Evolutionary conservation across 2,797 vertebrate genomes (phyloP).

Genomic region (Peromyscus melanophrys): DNA sequence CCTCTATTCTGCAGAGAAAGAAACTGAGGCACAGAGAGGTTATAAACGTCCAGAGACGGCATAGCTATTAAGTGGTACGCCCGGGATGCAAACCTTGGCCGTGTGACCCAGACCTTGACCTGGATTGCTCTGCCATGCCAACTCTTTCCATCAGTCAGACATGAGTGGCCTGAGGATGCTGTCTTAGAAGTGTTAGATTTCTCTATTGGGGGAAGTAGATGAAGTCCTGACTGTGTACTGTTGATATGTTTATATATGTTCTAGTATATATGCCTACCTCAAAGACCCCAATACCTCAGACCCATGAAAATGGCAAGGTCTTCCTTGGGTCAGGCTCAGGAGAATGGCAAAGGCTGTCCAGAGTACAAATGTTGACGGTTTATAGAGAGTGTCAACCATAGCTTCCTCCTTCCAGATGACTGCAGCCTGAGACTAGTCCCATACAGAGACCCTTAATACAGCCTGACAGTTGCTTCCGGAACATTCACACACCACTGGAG

Average conservation of each 20-base stretch:
- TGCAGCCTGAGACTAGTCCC: neutral
- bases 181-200: constrained; percentile 31
- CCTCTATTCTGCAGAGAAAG: neutral
- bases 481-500: neutral
- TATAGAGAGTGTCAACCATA: neutral
- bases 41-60: neutral
- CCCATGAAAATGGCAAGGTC: neutral
- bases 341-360: neutral
- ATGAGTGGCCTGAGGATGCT: neutral
- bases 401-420: neutral
- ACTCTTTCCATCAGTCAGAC: neutral
- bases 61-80: neutral
- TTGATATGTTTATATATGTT: neutral
- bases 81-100: neutral
- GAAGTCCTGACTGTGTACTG: neutral
- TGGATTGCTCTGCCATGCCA: neutral
- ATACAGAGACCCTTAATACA: no score
- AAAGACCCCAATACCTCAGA: neutral
- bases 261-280: neutral
- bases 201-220: neutral
- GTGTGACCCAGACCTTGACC: neutral
- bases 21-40: neutral
- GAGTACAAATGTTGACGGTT: neutral
- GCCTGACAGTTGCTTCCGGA: neutral
- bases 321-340: no score